Evolutionary conservation across 2,113 vertebrate genomes (phyloP).

Genomic region (Hiodon tergisus): DNA sequence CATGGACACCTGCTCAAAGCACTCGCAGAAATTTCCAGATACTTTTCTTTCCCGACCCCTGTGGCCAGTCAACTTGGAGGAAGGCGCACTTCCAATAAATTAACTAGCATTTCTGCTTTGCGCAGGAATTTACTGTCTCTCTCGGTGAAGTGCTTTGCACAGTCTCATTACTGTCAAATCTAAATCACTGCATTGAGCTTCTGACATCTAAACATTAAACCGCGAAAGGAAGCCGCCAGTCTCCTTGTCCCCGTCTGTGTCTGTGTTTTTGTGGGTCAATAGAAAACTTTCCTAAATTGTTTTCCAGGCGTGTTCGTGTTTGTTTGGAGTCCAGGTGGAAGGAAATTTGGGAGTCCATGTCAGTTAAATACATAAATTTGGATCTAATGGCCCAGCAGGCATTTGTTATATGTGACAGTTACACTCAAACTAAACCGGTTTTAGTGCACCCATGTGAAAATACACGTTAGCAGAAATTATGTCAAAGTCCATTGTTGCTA

Average conservation of each 20-base stretch:
- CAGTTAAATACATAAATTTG: not conserved
- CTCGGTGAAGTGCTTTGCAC: conserved; percentile 27
- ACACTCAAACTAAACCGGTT: not conserved
- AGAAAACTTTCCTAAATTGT: not conserved
- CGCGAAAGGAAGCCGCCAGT: conserved; percentile 5
- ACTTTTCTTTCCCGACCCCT: conserved; percentile 1
- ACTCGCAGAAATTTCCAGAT: conserved; percentile 27
- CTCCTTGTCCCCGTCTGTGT: not conserved
- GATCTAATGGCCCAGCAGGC: not conserved
- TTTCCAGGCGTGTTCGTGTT: not conserved
- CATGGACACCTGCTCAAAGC: not conserved
- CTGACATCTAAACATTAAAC: conserved; percentile 15
- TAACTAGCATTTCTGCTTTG: conserved; percentile 3
- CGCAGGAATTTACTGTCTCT: conserved; percentile 8
- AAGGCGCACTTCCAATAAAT: conserved; percentile 23
- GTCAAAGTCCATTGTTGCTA: not conserved
- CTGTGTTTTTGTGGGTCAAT: not conserved
- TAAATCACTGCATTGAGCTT: conserved; percentile 14
- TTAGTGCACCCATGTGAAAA: not conserved
- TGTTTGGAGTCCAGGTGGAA: conserved; percentile 1
- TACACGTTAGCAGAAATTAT: not conserved
- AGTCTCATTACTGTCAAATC: conserved; percentile 34
- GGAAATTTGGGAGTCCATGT: not conserved
- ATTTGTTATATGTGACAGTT: not conserved
- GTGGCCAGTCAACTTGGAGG: conserved; percentile 24